Evolutionary conservation across 1,140 invertebrate species (phyloP).

Genomic region (Brachionus rotundiformis): DNA sequence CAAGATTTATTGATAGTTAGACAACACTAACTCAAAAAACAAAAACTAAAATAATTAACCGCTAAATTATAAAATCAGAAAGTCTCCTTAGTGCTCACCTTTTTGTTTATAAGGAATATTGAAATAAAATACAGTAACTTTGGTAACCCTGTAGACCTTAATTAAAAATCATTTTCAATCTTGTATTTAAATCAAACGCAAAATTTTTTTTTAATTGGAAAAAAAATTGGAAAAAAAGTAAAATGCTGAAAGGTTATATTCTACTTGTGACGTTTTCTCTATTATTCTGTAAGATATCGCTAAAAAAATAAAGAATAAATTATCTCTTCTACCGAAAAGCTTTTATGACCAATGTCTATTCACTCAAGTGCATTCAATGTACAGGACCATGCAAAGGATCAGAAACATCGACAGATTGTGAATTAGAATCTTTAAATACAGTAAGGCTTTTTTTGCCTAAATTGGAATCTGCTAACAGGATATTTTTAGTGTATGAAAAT

Average conservation of each 20-base stretch:
- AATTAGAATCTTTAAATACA: background rate
- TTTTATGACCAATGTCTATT: background rate
- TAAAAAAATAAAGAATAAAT: too few relatives aligned
- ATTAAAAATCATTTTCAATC: background rate
- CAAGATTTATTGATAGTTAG: too few relatives aligned
- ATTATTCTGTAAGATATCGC: background rate
- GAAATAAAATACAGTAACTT: background rate
- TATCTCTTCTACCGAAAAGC: background rate
- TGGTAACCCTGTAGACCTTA: background rate
- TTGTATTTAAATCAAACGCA: background rate
- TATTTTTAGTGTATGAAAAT: conserved; percentile 44
- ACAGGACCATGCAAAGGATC: background rate
- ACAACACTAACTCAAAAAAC: too few relatives aligned
- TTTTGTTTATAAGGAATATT: background rate
- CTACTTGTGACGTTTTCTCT: background rate
- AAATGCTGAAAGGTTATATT: background rate
- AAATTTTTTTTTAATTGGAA: background rate
- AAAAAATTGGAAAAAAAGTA: background rate
- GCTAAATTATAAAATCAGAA: background rate
- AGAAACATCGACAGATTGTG: conserved; percentile 15
- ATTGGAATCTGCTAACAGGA: background rate
- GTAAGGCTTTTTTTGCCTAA: background rate
- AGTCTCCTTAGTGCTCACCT: background rate
- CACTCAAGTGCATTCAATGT: conserved; percentile 9
- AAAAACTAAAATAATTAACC: too few relatives aligned